Evolutionary conservation across 2,888 invertebrate genomes (phyloP).

Genomic region (Capitulum mitella): DNA sequence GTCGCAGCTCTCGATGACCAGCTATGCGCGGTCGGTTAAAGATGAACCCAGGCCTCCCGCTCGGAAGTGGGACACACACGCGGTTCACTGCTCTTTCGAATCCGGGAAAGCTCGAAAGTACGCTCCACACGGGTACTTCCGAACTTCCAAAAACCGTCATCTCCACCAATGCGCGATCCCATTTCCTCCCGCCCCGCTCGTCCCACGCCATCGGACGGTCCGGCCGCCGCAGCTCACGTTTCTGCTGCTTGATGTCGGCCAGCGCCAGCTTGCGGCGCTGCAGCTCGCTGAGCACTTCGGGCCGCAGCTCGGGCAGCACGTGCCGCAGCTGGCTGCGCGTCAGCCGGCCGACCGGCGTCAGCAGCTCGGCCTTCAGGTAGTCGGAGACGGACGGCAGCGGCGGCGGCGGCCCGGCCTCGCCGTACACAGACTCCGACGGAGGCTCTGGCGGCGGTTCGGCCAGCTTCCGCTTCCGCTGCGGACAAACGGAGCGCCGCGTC

Average conservation of each 20-base stretch:
- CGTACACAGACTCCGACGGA: background rate
- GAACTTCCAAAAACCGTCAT: too few species aligned
- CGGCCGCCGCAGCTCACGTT: slow-evolving; percentile 10
- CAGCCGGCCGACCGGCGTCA: background rate
- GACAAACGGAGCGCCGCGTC: background rate
- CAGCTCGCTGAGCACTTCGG: background rate
- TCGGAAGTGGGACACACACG: too few species aligned
- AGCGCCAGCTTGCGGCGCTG: background rate
- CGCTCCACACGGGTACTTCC: too few species aligned
- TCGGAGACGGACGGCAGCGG: background rate
- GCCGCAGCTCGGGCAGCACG: background rate
- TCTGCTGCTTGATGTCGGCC: background rate
- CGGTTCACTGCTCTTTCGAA: too few species aligned
- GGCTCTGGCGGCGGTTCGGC: background rate
- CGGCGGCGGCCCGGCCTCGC: background rate
- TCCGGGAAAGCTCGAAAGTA: too few species aligned
- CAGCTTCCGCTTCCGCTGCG: slow-evolving; percentile 11
- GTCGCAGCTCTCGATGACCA: too few species aligned
- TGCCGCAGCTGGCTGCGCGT: background rate
- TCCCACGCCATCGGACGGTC: too few species aligned
- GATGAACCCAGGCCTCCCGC: too few species aligned
- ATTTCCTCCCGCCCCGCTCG: too few species aligned
- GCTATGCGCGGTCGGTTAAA: too few species aligned
- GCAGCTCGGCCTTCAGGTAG: slow-evolving; percentile 16
- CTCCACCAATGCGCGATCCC: too few species aligned